Base-by-base conservation (phyloP, 2,113 vertebrate genomes). In the Apteryx owenii region DNA sequence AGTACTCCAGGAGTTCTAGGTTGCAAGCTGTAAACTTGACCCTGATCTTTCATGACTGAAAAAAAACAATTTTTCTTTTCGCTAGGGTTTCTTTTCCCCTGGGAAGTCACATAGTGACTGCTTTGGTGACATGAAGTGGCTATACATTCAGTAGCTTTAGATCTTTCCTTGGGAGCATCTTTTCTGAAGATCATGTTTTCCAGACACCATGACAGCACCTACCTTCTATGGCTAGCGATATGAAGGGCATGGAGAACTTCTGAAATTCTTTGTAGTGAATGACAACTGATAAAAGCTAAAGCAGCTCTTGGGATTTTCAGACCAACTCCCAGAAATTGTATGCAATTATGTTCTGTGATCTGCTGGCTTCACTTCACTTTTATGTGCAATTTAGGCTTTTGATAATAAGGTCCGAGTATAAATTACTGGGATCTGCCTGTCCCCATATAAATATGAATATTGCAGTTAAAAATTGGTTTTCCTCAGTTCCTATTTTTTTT, bases 1-100 rank as follows among this genome's bases (percentile, higher is more conserved):
- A 91, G 73, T 94, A n/a, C n/a, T 90, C 69, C 80, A 75, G 80
- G 60, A 96, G 48, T 72, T 89, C 56, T 80, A 53, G 50, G 8
- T n/a, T 92, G 29, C 66, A 85, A 82, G 53, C 78, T 70, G 58
- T 92, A 95, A 94, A 95, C 94, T 92, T 92, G 83, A 88, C 90
- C 90, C 69, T 89, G 40, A 15, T 16, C 15, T 68, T 80, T 80
- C 71, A 78, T 78, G 72, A 69, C 64, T 75, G 68, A 87, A 96
- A 82, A 42, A 31, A 13, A n/a, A 77, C 48, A 14, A 3, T 48
- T 33, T 88, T 93, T 89, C 29, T 88, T 40, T 91, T 76, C 28
- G 64, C 26, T 36, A 65, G 13, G 40, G 12, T 80, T 93, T 70
- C 58, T 93, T 93, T 89, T 88, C 33, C 50, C 28, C 48, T 70